Evolutionary conservation across 1,140 invertebrate genomes (phyloP).

Genomic region (Melitaea cinxia): DNA sequence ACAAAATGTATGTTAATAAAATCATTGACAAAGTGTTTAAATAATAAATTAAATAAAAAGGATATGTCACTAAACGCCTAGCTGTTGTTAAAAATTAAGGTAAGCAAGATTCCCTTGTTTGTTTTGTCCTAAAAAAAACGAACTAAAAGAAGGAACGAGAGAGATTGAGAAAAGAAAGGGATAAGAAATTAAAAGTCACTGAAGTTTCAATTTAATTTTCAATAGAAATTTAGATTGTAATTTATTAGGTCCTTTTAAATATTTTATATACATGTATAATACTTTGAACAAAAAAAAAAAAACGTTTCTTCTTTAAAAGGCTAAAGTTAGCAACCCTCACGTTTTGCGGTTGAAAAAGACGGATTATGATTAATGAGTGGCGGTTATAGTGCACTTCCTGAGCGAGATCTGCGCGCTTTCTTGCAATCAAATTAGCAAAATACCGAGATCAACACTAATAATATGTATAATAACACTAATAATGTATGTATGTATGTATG

Average conservation of each 20-base stretch:
- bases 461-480: too few species aligned
- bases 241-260: background rate
- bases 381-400: slow-evolving; percentile 66
- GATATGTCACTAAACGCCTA: too few species aligned
- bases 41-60: background rate
- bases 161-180: background rate
- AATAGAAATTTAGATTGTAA: too few species aligned
- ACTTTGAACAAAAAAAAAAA: background rate
- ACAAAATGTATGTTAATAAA: background rate
- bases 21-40: background rate
- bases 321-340: slow-evolving; percentile 14
- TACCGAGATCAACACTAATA: slow-evolving; percentile 40
- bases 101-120: slow-evolving; percentile 30
- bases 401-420: slow-evolving; percentile 29
- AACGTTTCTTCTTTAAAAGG: too few species aligned
- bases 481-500: too few species aligned
- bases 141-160: background rate
- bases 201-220: background rate
- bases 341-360: slow-evolving; percentile 49
- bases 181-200: background rate
- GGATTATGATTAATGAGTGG: slow-evolving; percentile 55
- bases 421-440: slow-evolving; percentile 47
- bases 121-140: background rate
- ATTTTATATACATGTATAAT: background rate
- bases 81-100: background rate